Conservation (phyloP, 2,888 invertebrate species). For the Pammene aurita region DNA sequence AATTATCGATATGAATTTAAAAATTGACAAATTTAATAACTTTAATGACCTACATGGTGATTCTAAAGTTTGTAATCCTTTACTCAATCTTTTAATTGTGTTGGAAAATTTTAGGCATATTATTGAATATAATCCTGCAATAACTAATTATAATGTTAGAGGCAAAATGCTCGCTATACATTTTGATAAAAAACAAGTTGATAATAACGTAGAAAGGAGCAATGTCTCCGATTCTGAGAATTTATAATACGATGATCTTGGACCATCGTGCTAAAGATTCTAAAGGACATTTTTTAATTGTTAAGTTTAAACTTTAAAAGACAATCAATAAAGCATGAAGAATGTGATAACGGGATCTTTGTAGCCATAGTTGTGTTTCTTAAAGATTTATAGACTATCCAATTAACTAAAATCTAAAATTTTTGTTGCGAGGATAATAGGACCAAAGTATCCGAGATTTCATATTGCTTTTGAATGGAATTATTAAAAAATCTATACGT, state of each 20-base stretch:
- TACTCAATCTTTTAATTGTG: constrained; percentile 38
- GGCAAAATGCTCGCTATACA: constrained; percentile 26
- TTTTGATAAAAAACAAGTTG: constrained; percentile 33
- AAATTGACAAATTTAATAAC: constrained; percentile 10
- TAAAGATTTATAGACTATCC: constrained; percentile 42
- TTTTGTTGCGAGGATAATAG: constrained; percentile 38
- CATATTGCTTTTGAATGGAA: constrained; percentile 37
- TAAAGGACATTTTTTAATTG: constrained; percentile 44
- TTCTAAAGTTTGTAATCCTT: constrained; percentile 26
- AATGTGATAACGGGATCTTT: constrained; percentile 63
- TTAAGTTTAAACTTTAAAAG: constrained; percentile 45
- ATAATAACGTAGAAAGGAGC: constrained; percentile 14
- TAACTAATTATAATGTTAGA: constrained; percentile 39
- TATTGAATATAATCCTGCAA: constrained; percentile 40
- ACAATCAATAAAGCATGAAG: constrained; percentile 55
- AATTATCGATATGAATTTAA: constrained; percentile 47
- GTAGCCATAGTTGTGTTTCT: constrained; percentile 51
- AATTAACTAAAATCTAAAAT: constrained; percentile 47
- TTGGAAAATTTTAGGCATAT: constrained; percentile 39
- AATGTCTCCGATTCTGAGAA: constrained; percentile 11
- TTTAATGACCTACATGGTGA: background rate
- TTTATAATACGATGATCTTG: constrained; percentile 19
- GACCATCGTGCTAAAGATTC: constrained; percentile 23
- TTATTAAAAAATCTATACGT: constrained; percentile 61
- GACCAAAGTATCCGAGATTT: constrained; percentile 41